Conservation (phyloP, 2,797 vertebrate genomes). For the Epinephelus awoara region DNA sequence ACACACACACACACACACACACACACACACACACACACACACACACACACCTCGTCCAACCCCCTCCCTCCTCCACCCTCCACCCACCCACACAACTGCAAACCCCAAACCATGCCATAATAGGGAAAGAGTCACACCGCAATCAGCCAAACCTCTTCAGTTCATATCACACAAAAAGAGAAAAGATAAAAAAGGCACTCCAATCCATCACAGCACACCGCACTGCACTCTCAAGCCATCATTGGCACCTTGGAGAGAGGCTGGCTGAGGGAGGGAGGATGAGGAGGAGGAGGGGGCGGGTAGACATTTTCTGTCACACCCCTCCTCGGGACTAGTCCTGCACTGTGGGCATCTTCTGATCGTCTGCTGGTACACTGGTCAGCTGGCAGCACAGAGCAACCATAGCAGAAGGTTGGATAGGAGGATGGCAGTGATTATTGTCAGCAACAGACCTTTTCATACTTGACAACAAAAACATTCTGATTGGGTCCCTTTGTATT, state of each 20-base stretch:
- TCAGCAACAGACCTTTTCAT: conserved; percentile 42
- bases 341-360: conserved; percentile 72
- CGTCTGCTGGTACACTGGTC: conserved; percentile 72
- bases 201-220: conserved; percentile 84
- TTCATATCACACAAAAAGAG: conserved; percentile 76
- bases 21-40: conserved; percentile 9
- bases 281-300: background rate
- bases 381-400: conserved; percentile 77
- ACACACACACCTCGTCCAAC: conserved; percentile 5
- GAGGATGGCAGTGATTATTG: conserved; percentile 63
- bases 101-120: conserved; percentile 86
- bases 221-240: conserved; percentile 87
- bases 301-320: conserved; percentile 59
- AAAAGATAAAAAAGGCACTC: conserved; percentile 79
- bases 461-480: too few species aligned
- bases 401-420: conserved; percentile 55
- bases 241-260: conserved; percentile 84
- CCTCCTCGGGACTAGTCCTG: conserved; percentile 67
- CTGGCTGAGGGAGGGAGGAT: conserved; percentile 64
- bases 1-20: too few species aligned
- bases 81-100: conserved; percentile 75
- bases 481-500: too few species aligned
- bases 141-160: conserved; percentile 79
- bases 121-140: conserved; percentile 79
- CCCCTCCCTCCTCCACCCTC: background rate